Evolutionary conservation across 2,888 invertebrate genomes (phyloP).

Genomic region (Cephus sareptanus): DNA sequence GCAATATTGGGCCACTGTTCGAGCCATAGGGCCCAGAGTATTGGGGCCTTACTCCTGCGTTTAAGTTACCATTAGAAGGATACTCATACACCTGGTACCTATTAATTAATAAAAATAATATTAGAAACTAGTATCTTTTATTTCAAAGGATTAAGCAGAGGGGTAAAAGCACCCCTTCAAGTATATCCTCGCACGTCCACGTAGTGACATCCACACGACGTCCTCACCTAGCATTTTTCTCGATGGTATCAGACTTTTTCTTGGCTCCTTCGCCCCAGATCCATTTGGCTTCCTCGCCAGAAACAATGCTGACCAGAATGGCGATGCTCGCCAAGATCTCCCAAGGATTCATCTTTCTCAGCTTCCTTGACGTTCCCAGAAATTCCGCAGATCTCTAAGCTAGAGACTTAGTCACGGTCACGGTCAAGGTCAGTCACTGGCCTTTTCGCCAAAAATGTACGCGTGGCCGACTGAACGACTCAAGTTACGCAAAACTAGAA

Average conservation of each 20-base stretch:
- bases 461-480: neutral
- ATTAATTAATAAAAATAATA: neutral
- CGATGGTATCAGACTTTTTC: constrained; percentile 19
- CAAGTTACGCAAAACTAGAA: neutral
- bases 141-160: neutral
- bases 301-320: constrained; percentile 23
- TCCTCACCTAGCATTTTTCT: constrained; percentile 34
- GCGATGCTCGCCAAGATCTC: neutral
- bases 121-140: neutral
- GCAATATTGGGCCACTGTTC: constrained; percentile 47
- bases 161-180: neutral
- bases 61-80: neutral
- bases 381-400: neutral
- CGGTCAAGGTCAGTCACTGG: neutral
- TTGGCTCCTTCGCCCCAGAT: constrained; percentile 60
- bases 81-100: constrained; percentile 43
- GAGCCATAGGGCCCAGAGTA: constrained; percentile 52
- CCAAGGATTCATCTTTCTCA: neutral
- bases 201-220: neutral
- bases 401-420: neutral
- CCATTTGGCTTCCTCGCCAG: constrained; percentile 63
- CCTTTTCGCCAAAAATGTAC: neutral
- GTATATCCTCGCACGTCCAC: neutral
- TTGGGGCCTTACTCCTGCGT: constrained; percentile 28
- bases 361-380: neutral